Evolutionary conservation across 2,113 vertebrate genomes (phyloP), one percentile per base, ranked within the genome.

Genomic region (Perccottus glenii): DNA sequence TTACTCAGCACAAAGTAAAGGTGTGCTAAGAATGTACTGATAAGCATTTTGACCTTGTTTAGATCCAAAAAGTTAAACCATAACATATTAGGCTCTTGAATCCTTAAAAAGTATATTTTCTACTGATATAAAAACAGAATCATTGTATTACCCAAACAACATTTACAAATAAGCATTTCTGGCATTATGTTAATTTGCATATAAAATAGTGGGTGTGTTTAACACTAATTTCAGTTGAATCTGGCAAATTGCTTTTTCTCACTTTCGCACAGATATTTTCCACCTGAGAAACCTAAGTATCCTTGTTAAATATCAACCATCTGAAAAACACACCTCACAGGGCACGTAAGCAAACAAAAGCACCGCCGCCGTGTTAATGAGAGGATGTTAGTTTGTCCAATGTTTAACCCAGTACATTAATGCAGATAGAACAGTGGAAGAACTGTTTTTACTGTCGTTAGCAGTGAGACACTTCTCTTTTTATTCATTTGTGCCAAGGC

Each of bases 321-420:
- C 2, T 55, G 52, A 55, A 55, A 55, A 55, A 55, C 38, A 70
- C 70, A 43, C 69, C 76, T 65, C 11, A 1, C 6, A 1, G 10
- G 58, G 77, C 82, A 85, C 62, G 59, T 64, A 68, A 6, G 75
- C 78, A 90, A 88, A 89, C 81, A 85, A 6, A 35, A 58, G 47
- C 15, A 51, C 56, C 33, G 42, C 61, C 46, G 60, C 42, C 6
- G 43, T 8, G 70, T 33, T 14, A n/a, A 42, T 11, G 46, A 11
- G 14, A 14, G 44, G 14, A 27, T 38, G n/a, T 36, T 7, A 0
- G 4, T 66, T 33, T 49, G 36, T 61, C 14, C 76, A 69, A 78
- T 72, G 44, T 60, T 60, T 85, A 81, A 77, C 69, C 0, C 0
- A 64, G 4, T 11, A 16, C 38, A 69, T 59, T 0, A 50, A 60